These are phyloP conservation scores for Boulengeromyrus knoepffleri DNA, from an alignment of 2,113 vertebrate species.

Conservation along the genomic window DNA sequence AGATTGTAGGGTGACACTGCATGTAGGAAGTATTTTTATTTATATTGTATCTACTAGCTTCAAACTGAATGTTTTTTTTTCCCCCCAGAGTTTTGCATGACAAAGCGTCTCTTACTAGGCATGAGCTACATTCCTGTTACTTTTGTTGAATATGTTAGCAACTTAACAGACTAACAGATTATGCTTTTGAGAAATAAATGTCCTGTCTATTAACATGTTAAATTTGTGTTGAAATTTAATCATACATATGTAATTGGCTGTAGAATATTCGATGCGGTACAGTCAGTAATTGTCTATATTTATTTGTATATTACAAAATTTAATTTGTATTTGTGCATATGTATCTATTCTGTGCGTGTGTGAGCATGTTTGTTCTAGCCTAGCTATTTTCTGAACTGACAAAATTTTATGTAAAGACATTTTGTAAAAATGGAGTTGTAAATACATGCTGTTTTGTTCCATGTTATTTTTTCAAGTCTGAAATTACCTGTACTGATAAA, in stretches of 20 bases:
- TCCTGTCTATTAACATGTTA: slow-evolving; percentile 70
- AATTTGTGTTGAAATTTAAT: slow-evolving; percentile 50
- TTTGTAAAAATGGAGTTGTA: slow-evolving; percentile 73
- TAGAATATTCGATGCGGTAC: slow-evolving; percentile 69
- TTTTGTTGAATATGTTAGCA: slow-evolving; percentile 70
- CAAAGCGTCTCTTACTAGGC: slow-evolving; percentile 63
- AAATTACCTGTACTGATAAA: slow-evolving; percentile 68
- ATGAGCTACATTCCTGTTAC: slow-evolving; percentile 68
- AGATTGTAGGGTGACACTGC: slow-evolving; percentile 58
- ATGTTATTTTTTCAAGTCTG: slow-evolving; percentile 56
- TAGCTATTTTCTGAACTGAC: slow-evolving; percentile 43
- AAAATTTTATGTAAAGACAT: slow-evolving; percentile 59
- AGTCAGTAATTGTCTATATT: slow-evolving; percentile 71
- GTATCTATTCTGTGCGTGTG: slow-evolving; percentile 48
- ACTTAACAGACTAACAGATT: slow-evolving; percentile 74
- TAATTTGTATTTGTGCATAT: slow-evolving; percentile 84
- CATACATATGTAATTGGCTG: slow-evolving; percentile 65
- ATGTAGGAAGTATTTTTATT: slow-evolving; percentile 67
- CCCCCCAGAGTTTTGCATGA: slow-evolving; percentile 69
- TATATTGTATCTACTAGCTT: slow-evolving; percentile 61
- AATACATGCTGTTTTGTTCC: slow-evolving; percentile 57
- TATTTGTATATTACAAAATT: slow-evolving; percentile 43
- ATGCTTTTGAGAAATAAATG: slow-evolving; percentile 64
- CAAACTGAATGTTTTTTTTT: slow-evolving; percentile 54
- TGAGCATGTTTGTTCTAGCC: slow-evolving; percentile 9